These are phyloP conservation scores for Corvus hawaiiensis DNA, from an alignment of 2,113 vertebrate genomes.

Conservation along the genomic window DNA sequence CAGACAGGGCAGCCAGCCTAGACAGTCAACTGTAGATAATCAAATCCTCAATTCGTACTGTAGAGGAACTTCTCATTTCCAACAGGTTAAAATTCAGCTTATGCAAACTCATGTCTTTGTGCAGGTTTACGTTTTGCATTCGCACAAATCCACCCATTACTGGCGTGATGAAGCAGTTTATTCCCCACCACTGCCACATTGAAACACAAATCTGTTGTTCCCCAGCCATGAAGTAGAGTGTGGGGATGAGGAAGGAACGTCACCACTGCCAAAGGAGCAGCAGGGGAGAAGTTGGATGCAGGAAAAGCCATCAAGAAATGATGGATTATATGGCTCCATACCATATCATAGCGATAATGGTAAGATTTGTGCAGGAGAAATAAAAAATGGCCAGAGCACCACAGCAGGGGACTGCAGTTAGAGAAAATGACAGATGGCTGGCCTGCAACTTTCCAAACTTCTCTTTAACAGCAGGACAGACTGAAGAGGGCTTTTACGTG, in stretches of 20 bases:
- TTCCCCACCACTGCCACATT: background rate
- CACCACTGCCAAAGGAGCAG: background rate
- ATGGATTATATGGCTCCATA: background rate
- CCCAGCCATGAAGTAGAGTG: rapidly evolving
- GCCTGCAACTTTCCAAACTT: background rate
- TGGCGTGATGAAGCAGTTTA: background rate
- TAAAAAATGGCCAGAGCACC: background rate
- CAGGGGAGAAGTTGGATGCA: background rate
- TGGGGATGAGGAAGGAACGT: background rate
- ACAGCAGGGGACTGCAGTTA: background rate
- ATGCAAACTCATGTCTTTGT: background rate
- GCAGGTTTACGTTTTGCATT: background rate
- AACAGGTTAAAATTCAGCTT: background rate
- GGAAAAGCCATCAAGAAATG: background rate
- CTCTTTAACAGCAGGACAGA: background rate
- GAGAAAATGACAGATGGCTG: background rate
- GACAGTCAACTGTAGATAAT: background rate
- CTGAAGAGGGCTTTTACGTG: background rate
- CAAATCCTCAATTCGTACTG: background rate
- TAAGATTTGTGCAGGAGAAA: background rate
- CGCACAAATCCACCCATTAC: background rate
- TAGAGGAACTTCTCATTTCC: background rate
- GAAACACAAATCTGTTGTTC: background rate
- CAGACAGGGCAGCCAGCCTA: background rate
- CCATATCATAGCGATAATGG: rapidly evolving